These are phyloP conservation scores for Aplocera efformata DNA, from an alignment of 2,888 invertebrate genomes.

Conservation along the genomic window DNA sequence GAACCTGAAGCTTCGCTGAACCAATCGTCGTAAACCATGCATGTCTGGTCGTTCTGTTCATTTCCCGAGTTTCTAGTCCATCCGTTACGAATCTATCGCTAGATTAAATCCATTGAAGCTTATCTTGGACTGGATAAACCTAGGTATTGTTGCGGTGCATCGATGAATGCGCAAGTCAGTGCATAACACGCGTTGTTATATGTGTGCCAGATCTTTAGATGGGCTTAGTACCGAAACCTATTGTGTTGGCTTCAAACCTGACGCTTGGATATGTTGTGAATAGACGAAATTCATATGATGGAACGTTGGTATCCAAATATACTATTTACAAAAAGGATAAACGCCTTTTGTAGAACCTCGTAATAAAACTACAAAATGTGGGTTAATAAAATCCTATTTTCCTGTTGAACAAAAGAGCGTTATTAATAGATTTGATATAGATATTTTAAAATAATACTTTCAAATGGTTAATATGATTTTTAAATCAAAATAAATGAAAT, in stretches of 20 bases:
- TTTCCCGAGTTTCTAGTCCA: constrained; percentile 12
- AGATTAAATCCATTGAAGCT: constrained; percentile 15
- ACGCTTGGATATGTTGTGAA: constrained; percentile 20
- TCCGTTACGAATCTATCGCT: constrained; percentile 10
- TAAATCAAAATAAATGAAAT: too few species aligned
- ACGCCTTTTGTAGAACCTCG: background rate
- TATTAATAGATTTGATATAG: too few species aligned
- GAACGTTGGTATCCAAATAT: constrained; percentile 10
- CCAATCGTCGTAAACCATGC: too few species aligned
- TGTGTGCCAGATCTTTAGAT: constrained; percentile 25
- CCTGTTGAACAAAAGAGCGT: too few species aligned
- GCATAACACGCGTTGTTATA: constrained; percentile 25
- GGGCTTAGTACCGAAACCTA: constrained; percentile 24
- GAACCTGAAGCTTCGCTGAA: background rate
- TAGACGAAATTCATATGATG: constrained; percentile 16
- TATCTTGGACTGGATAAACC: constrained; percentile 21
- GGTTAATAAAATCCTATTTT: too few species aligned
- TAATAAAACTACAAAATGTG: too few species aligned
- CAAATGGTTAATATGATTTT: too few species aligned
- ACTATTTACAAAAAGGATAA: background rate
- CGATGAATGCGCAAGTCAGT: constrained; percentile 23
- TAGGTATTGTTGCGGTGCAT: constrained; percentile 21
- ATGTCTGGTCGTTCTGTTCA: background rate
- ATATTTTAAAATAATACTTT: too few species aligned
- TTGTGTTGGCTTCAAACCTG: constrained; percentile 22